Conservation (phyloP, 2,888 invertebrate species). For the Maniola hyperantus region DNA sequence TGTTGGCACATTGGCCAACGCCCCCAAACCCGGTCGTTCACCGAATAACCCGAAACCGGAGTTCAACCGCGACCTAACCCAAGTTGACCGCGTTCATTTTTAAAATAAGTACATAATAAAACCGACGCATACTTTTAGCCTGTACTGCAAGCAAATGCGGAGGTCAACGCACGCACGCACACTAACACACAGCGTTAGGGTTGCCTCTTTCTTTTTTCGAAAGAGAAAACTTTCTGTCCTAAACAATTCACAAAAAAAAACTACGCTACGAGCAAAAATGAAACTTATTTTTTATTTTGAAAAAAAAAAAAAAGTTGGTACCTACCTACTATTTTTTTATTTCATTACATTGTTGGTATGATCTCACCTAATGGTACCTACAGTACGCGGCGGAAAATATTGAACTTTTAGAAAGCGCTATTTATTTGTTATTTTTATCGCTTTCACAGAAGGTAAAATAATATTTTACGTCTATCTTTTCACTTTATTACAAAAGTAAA, state of each 20-base stretch:
- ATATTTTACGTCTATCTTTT: no score
- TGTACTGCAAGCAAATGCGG: slow-evolving; percentile 80
- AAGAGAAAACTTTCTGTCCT: slow-evolving; percentile 28
- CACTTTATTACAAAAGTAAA: no score
- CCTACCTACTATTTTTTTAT: no score
- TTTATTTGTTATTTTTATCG: no score
- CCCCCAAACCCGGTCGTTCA: slow-evolving; percentile 40
- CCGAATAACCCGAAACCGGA: slow-evolving; percentile 49
- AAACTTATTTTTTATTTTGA: no score
- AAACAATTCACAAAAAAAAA: neutral
- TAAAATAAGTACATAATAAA: slow-evolving; percentile 82
- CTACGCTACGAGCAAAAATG: no score
- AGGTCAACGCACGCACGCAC: slow-evolving; percentile 76
- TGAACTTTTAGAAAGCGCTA: no score
- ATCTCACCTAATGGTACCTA: no score
- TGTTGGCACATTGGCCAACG: slow-evolving; percentile 6
- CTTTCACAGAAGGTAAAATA: no score
- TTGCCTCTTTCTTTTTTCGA: neutral
- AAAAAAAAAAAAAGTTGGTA: no score
- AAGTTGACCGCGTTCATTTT: slow-evolving; percentile 77
- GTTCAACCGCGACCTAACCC: slow-evolving; percentile 74
- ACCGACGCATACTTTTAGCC: slow-evolving; percentile 82
- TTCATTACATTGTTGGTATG: no score
- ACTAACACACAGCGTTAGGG: slow-evolving; percentile 49
- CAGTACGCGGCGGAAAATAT: no score